Evolutionary conservation across 2,888 invertebrate genomes (phyloP), one percentile per base, ranked within the genome.

Genomic region (Anarsia innoxiella): DNA sequence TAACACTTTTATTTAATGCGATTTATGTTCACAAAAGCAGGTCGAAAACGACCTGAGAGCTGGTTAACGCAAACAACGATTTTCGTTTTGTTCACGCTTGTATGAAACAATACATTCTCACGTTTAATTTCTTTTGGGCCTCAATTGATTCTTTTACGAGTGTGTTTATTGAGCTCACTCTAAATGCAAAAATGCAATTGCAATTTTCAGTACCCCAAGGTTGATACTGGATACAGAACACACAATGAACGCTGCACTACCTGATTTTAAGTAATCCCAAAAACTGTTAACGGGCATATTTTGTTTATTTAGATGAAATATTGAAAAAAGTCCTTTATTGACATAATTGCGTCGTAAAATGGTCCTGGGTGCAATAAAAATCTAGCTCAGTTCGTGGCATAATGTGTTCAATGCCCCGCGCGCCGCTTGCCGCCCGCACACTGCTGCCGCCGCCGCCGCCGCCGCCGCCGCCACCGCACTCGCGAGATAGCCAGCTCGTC

Each of bases 31-130:
- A 62, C 70, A 63, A 78, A 75, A 79, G 73, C 74, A 70, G 73
- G 71, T 80, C 78, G 82, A 74, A 74, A 83, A 83, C 80, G 83
- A 83, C 58, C 78, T 72, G 78, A 70, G 74, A 74, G 66, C 74
- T 77, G 78, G 77, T 80, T 77, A 78, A 74, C 68, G 68, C 74
- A 67, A 71, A 73, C 69, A 66, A 60, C 61, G 61, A 68, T 76
- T 76, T 73, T 77, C 64, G 68, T 79, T 79, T 80, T 74, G 72
- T 82, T 75, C 70, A 68, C 78, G 77, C 73, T 70, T 63, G 62
- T 74, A 76, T 72, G 77, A 73, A 83, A 84, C 84, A 83, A 84
- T 83, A 80, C 79, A 71, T 84, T 83, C 84, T 82, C 83, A 82
- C 83, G 79, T 84, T 82, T 82, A 82, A 83, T 84, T 83, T 77